Base-by-base conservation (phyloP, 2,113 vertebrate species). In the Hemibagrus wyckioides region DNA sequence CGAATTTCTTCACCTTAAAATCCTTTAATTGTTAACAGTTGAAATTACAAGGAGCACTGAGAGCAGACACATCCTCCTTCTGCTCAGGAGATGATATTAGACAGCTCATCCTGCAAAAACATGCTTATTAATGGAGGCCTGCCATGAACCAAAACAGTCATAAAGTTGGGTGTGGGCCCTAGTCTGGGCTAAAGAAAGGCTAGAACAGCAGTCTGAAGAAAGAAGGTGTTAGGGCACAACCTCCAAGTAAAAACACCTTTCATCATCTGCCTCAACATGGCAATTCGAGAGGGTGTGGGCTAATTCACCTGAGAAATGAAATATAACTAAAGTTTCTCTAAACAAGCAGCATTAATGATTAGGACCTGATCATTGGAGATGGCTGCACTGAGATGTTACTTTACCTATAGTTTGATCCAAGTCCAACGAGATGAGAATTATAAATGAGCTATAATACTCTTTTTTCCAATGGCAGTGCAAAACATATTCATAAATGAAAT, bases 101-200 rank as follows among this genome's bases (percentile, higher is more conserved):
- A 86, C 30, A 75, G 86, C 84, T 88, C 84, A 80, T 88, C 89
- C 76, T 80, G 56, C 75, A 86, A 92, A 94, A 93, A 91, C 92
- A 92, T 90, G 85, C 92, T 93, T 91, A 94, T 94, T 93, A 93
- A 91, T 85, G 59, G 89, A 90, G 87, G 89, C 90, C 87, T 90
- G 90, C 88, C 88, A 85, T 90, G 39, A 39, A 33, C 86, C 86
- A 93, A 95, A 95, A 95, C 94, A 95, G 91, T 93, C 86, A 94
- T 95, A 86, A 81, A 82, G 84, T 73, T 79, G 89, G 90, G 93
- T 88, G 93, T 90, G 91, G 90, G 90, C 87, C 30, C 90, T 90
- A 14, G 73, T 44, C 82, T 89, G 89, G 90, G 90, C 50, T 90
- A 91, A 87, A 90, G 91, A 88, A 89, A 73, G 75, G 63, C 77